These are phyloP conservation scores for Zosterops lateralis DNA, from an alignment of 2,113 vertebrate species.

Conservation along the genomic window DNA sequence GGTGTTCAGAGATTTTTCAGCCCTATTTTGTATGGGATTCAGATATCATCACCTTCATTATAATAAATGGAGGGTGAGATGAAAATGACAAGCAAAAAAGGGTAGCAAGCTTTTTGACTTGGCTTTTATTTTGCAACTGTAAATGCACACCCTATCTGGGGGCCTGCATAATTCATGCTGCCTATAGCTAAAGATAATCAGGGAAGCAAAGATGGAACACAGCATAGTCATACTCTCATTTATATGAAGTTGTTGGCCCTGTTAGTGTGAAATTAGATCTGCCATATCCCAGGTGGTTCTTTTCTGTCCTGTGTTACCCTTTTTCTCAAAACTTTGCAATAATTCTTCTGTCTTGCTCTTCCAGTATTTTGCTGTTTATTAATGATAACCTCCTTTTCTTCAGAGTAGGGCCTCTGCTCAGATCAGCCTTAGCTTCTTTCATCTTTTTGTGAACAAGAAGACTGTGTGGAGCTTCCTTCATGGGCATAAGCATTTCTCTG, in stretches of 20 bases:
- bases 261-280: background rate
- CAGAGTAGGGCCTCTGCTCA: background rate
- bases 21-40: background rate
- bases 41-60: background rate
- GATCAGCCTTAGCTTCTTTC: background rate
- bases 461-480: background rate
- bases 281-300: background rate
- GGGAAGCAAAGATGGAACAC: background rate
- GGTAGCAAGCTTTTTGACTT: background rate
- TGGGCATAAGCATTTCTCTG: background rate
- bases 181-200: background rate
- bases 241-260: background rate
- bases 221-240: background rate
- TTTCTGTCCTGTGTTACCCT: background rate
- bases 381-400: background rate
- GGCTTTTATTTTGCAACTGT: background rate
- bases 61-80: background rate
- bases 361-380: background rate
- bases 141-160: background rate
- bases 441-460: background rate
- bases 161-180: background rate
- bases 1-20: fast-evolving
- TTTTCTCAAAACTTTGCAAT: background rate
- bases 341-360: background rate
- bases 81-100: background rate